Base-by-base conservation (phyloP, 2,113 vertebrate genomes). In the Scalopus aquaticus region DNA sequence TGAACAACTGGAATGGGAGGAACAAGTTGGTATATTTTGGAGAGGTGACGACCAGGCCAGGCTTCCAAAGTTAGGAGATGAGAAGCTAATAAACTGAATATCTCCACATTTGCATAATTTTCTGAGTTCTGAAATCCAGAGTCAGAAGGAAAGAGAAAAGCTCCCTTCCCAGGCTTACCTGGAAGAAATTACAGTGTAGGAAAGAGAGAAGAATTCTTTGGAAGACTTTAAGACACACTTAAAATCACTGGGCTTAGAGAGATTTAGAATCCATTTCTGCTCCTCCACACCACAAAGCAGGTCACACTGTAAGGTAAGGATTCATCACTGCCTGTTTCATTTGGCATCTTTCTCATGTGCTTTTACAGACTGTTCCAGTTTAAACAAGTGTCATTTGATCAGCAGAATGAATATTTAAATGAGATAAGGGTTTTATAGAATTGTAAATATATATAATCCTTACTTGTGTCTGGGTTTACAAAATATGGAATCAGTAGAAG, bases 401-500 rank as follows among this genome's bases (percentile, higher is more conserved):
- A 79, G 2, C 58, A 22, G 89, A 78, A 39, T 64, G 16, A 85
- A 78, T 81, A 89, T 64, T 80, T 67, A 90, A 39, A 51, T 8
- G 39, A 88, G 49, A 60, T 12, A 72, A 49, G 32, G 24, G 9
- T 89, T 88, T 84, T 58, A 54, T 58, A n/a, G n/a, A 24, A 92
- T 11, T 90, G 15, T 35, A 84, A 84, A 64, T 56, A 2, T 56
- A 88, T 32, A 87, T 28, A 77, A 58, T 64, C 19, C 24, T 49
- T 74, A 79, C 70, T 91, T 87, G 24, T 72, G 30, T 84, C 67
- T 89, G 32, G 1, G 15, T 78, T 94, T 86, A 94, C 17, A 83
- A 78, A 78, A 81, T 12, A 44, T 6, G 37, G 11, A 86, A 30
- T 72, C 1, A 19, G 67, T 16, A 32, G 62, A 84, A 58, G n/a